phyloP scores from a whole-genome alignment of 2,797 vertebrate species.

The Paramormyrops hopkinsi region DNA sequence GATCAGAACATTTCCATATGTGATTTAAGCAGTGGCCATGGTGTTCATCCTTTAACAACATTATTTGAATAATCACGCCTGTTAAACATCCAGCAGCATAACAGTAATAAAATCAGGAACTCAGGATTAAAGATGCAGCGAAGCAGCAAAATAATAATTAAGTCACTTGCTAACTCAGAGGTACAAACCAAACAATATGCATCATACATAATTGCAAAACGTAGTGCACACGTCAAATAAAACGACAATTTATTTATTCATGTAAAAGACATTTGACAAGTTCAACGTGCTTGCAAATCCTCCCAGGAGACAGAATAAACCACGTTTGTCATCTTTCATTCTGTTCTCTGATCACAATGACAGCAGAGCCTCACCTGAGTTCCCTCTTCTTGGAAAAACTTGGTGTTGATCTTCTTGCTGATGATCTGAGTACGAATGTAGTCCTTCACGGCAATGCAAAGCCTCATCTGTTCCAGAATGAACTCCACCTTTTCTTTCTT shows the following conservation, averaged over 20 bases:
- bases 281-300: background rate
- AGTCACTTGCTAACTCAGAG: background rate
- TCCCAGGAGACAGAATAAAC: background rate
- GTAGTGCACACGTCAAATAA: background rate
- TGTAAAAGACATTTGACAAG: background rate
- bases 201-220: background rate
- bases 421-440: constrained; percentile 98
- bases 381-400: constrained; percentile 94
- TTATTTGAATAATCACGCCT: background rate
- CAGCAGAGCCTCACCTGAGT: constrained; percentile 68
- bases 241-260: background rate
- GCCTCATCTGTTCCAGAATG: constrained; percentile 97
- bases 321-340: background rate
- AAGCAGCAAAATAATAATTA: background rate
- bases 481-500: constrained; percentile 97
- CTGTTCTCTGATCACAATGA: background rate
- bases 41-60: background rate
- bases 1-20: background rate
- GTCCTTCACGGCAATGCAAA: constrained; percentile 97
- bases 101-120: background rate
- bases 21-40: background rate
- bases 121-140: background rate
- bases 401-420: constrained; percentile 99
- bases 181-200: background rate
- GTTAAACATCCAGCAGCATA: background rate